These are phyloP conservation scores for Drosophila repletoides DNA, from an alignment of 1,140 invertebrate genomes.

Conservation along the genomic window DNA sequence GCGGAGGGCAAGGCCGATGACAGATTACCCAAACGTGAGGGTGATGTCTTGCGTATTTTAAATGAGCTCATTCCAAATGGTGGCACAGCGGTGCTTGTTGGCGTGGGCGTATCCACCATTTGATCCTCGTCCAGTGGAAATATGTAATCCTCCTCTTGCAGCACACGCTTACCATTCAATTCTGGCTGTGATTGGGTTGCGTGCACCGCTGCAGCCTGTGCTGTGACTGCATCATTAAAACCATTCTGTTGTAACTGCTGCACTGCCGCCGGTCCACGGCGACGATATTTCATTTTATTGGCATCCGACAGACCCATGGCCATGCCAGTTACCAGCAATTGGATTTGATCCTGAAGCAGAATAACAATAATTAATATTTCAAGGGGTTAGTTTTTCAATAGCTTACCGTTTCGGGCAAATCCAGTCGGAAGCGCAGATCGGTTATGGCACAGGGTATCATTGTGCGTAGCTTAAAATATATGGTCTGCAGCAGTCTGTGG, in stretches of 20 bases:
- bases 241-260: conserved; percentile 54
- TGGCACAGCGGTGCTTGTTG: conserved; percentile 61
- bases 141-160: conserved; percentile 85
- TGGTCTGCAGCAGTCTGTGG: conserved; percentile 85
- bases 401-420: conserved; percentile 88
- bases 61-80: conserved; percentile 73
- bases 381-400: not conserved
- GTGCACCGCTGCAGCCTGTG: conserved; percentile 16
- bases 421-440: conserved; percentile 90
- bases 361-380: not conserved
- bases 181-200: conserved; percentile 53
- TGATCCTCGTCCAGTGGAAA: conserved; percentile 89
- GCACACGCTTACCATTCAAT: conserved; percentile 59
- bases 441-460: conserved; percentile 92
- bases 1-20: conserved; percentile 26
- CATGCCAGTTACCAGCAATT: conserved; percentile 90
- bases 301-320: conserved; percentile 87
- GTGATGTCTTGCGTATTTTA: conserved; percentile 72
- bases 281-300: conserved; percentile 82
- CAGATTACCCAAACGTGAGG: conserved; percentile 51
- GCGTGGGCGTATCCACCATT: conserved; percentile 74
- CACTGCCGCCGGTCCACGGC: conserved; percentile 46
- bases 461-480: conserved; percentile 93
- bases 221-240: conserved; percentile 26
- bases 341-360: conserved; percentile 91